phyloP scores from a whole-genome alignment of 1,140 invertebrate genomes.

The Megathymus violae region DNA sequence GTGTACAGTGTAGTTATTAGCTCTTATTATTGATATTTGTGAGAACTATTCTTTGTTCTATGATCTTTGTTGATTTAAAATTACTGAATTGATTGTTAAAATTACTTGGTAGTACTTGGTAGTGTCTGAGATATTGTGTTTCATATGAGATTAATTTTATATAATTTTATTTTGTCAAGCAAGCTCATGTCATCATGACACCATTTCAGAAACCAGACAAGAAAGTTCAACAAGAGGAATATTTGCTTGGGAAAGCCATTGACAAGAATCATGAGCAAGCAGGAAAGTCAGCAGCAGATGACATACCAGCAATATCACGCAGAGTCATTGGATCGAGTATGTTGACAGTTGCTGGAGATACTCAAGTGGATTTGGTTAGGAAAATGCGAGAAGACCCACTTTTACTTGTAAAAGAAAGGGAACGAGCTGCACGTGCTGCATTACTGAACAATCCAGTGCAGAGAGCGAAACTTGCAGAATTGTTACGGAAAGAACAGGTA shows the following conservation, averaged over 20 bases:
- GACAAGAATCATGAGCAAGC: constrained; percentile 93
- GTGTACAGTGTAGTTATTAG: too few relatives aligned
- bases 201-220: constrained; percentile 86
- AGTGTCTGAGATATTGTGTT: not conserved
- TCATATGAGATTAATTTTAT: too few relatives aligned
- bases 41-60: too few relatives aligned
- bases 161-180: constrained; percentile 27
- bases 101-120: not conserved
- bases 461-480: constrained; percentile 91
- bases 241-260: constrained; percentile 93
- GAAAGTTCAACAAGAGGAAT: constrained; percentile 92
- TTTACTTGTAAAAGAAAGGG: constrained; percentile 92
- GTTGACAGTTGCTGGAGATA: constrained; percentile 73
- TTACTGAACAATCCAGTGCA: constrained; percentile 96
- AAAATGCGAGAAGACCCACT: constrained; percentile 96
- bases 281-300: constrained; percentile 87
- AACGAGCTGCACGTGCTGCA: constrained; percentile 91
- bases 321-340: constrained; percentile 84
- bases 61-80: too few relatives aligned
- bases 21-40: too few relatives aligned
- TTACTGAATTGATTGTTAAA: too few relatives aligned
- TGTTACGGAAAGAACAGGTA: constrained; percentile 87
- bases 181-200: too few relatives aligned
- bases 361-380: constrained; percentile 91
- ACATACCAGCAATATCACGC: constrained; percentile 89